Percentiles rank a stretch among this genome's conserved stretches.
Conservation (phyloP, 2,113 vertebrate genomes). For the Microcebus griseorufus region DNA sequence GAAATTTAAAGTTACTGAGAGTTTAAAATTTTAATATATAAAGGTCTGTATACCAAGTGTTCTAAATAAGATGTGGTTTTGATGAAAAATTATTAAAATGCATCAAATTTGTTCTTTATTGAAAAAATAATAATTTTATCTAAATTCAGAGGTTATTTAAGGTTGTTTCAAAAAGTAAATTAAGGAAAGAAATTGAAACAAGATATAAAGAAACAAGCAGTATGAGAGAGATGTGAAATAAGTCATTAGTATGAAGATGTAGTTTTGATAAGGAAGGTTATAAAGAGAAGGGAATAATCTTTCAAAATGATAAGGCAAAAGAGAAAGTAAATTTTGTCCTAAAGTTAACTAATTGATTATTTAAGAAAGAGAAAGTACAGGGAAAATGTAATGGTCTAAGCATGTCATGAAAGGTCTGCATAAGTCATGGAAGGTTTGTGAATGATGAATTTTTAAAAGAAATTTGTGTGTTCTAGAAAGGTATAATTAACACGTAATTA, state of each 20-base stretch:
- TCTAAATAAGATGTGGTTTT: neutral
- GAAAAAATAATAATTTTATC: neutral
- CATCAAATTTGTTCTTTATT: neutral
- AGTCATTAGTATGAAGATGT: neutral
- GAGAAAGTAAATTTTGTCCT: neutral
- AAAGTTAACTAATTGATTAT: neutral
- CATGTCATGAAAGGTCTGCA: neutral
- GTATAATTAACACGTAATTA: neutral
- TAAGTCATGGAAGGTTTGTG: neutral
- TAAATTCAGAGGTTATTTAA: neutral
- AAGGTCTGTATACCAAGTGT: neutral
- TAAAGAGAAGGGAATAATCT: no score
- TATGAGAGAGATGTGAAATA: neutral
- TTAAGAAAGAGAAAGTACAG: neutral
- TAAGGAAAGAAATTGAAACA: neutral
- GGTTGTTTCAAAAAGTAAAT: neutral
- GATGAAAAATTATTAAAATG: neutral
- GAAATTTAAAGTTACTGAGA: neutral
- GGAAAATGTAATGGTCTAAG: neutral
- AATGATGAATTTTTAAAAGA: neutral
- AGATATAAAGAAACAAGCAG: neutral
- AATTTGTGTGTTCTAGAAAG: neutral
- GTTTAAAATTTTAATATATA: neutral
- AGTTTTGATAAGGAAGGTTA: neutral
- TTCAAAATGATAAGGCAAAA: neutral